Percentiles rank a stretch among this genome's conserved stretches.
Conservation (phyloP, 2,888 invertebrate genomes). For the Torymus aiolomorphi region DNA sequence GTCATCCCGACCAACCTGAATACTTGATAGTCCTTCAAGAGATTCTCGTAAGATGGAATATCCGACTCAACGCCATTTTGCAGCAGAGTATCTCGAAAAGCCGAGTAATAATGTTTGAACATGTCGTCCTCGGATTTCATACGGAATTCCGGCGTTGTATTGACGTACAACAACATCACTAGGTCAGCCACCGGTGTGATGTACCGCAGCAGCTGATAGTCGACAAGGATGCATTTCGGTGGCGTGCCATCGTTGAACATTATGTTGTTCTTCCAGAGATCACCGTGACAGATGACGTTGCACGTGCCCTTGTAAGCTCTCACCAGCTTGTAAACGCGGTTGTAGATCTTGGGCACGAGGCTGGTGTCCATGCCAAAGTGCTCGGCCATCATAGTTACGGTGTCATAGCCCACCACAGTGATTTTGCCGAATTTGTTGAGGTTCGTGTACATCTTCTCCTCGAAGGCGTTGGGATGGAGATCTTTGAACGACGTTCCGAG, state of each 20-base stretch:
- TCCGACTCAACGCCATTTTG: constrained; percentile 57
- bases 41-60: constrained; percentile 71
- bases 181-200: constrained; percentile 10
- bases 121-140: background rate
- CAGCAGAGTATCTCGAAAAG: constrained; percentile 43
- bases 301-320: constrained; percentile 74
- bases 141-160: constrained; percentile 25
- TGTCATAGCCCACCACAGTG: background rate
- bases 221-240: constrained; percentile 30
- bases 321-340: constrained; percentile 79
- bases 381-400: background rate
- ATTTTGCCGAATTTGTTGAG: background rate
- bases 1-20: constrained; percentile 66
- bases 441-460: constrained; percentile 26
- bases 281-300: constrained; percentile 62
- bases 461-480: constrained; percentile 15
- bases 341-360: constrained; percentile 9
- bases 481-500: constrained; percentile 18
- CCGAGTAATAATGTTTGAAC: constrained; percentile 20
- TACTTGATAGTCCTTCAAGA: constrained; percentile 66
- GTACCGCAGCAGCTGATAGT: constrained; percentile 39
- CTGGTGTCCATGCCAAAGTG: constrained; percentile 23
- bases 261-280: constrained; percentile 42
- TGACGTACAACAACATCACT: constrained; percentile 13
- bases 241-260: constrained; percentile 9